Base-by-base conservation (phyloP, 2,888 invertebrate genomes). In the Tenthredo scrophulariae region DNA sequence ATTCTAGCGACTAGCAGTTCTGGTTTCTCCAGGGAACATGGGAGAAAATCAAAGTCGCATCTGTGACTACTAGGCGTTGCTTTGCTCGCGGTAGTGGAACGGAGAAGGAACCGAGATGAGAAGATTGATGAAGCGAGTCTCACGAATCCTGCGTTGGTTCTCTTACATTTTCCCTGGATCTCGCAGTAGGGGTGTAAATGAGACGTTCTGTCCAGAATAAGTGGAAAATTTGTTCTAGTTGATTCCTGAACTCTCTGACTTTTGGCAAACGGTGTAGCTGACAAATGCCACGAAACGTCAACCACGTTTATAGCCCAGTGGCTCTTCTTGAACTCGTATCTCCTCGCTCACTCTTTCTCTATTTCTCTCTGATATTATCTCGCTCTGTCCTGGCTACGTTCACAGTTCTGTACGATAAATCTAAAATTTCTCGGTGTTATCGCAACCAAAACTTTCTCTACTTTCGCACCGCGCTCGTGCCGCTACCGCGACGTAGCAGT, bases 41-140 rank as follows among this genome's bases (percentile, higher is more conserved):
- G 88, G 90, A 90, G 90, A 91, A 88, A 92, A 93, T 93, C 93
- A 93, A 91, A 92, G 93, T 93, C 93, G 91, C 93, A 93, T 93
- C 93, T 93, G 93, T 92, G 92, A 91, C 90, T 65, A 90, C 89
- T 89, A 87, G 89, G 91, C 90, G 89, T 89, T 88, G 90, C 89
- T 88, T 90, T 89, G 88, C 86, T 89, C 88, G 89, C 91, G 90
- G 89, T 83, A 50, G 83, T 83, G 67, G 67, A 67, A 83, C 83
- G 67, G 67, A 67, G 83, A 83, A 67, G 83, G 62, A 67, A 50
- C 46, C 83, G 43, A 83, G 83, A 83, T 83, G 50, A 83, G 86
- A 93, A 93, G 93, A 93, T 93, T 93, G 92, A 93, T 93, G 93
- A 92, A 90, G 87, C 86, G 26, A 70, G 83, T 46, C 83, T 83